These are phyloP conservation scores for Pterocles gutturalis DNA, from an alignment of 2,113 vertebrate genomes.

Conservation along the genomic window DNA sequence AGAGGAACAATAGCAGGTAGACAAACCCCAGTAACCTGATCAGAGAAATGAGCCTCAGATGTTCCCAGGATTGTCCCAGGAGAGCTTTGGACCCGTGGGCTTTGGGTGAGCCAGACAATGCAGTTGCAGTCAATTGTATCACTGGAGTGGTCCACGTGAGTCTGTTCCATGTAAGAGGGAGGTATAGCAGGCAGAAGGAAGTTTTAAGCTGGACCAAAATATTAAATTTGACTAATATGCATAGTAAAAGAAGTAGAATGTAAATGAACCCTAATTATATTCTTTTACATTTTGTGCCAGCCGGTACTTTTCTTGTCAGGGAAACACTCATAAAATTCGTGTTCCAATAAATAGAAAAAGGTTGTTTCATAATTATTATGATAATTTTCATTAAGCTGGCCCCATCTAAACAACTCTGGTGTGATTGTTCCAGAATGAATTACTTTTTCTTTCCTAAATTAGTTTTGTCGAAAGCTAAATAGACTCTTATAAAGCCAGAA, in stretches of 20 bases:
- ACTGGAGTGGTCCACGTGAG: not conserved
- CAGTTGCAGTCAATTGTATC: not conserved
- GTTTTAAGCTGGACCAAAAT: not conserved
- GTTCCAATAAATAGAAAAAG: slow-evolving; percentile 24
- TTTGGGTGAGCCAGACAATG: not conserved
- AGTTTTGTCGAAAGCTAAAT: slow-evolving; percentile 46
- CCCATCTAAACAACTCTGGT: not conserved
- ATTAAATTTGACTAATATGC: not conserved
- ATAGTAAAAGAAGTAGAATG: not conserved
- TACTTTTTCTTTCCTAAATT: slow-evolving; percentile 5
- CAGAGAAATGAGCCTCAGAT: not conserved
- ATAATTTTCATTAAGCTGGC: slow-evolving; percentile 23
- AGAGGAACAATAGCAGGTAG: not conserved
- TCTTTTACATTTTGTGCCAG: not conserved
- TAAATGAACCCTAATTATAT: not conserved
- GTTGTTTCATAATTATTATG: not conserved
- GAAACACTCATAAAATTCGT: not conserved
- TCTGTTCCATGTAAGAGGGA: not conserved
- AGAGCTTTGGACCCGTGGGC: not conserved
- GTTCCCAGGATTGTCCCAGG: not conserved
- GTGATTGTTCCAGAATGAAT: not conserved
- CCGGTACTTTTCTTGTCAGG: not conserved
- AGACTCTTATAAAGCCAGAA: not conserved
- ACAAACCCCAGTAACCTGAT: not conserved
- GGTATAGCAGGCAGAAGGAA: not conserved